Conservation (phyloP, 2,113 vertebrate genomes). For the Plotosus lineatus region DNA sequence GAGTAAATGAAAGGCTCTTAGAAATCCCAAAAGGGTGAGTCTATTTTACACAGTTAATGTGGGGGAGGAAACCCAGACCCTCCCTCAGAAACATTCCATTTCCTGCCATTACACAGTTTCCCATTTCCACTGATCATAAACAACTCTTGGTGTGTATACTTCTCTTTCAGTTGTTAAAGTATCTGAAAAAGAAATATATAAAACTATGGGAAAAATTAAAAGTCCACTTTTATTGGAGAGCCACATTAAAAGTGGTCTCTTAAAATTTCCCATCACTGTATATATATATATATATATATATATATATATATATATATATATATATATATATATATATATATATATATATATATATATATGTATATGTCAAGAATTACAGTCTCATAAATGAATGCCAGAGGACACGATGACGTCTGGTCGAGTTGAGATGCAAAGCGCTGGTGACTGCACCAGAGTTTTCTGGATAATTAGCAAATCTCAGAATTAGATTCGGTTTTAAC, state of each 20-base stretch:
- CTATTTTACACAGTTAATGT: slow-evolving; percentile 5
- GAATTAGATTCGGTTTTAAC: neutral
- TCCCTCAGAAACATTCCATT: slow-evolving; percentile 41
- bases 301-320: too few relatives aligned
- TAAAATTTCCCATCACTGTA: too few relatives aligned
- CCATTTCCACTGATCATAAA: slow-evolving; percentile 34
- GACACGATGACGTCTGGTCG: neutral
- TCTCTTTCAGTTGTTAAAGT: slow-evolving; percentile 4
- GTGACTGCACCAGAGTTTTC: neutral
- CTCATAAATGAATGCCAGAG: neutral
- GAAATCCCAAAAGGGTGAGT: slow-evolving; percentile 25
- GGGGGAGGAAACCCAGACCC: slow-evolving; percentile 40
- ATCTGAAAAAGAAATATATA: slow-evolving; percentile 4
- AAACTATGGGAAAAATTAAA: neutral
- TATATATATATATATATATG: neutral
- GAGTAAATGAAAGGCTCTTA: slow-evolving; percentile 29
- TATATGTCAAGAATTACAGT: slow-evolving; percentile 9
- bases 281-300: too few relatives aligned
- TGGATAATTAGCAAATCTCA: neutral
- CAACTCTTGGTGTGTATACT: slow-evolving; percentile 14
- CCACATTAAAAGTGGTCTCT: too few relatives aligned
- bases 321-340: too few relatives aligned
- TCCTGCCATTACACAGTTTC: slow-evolving; percentile 46
- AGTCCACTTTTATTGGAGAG: too few relatives aligned
- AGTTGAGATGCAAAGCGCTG: neutral